Conservation (phyloP, 2,888 invertebrate species). For the Apodemia duryi region DNA sequence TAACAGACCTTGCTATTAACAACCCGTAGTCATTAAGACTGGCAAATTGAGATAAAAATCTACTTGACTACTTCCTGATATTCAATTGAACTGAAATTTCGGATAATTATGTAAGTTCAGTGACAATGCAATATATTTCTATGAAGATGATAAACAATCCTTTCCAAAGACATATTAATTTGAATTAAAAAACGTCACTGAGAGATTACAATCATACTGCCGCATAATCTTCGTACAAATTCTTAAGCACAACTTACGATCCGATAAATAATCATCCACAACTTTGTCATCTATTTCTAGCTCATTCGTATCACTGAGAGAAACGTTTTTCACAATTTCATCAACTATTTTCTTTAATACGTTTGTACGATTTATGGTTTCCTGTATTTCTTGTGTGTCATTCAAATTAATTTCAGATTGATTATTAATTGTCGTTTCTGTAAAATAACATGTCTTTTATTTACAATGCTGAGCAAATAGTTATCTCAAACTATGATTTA, state of each 20-base stretch:
- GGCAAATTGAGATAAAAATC: too few relatives aligned
- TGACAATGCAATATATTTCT: too few relatives aligned
- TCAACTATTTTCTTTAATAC: slow-evolving; percentile 18
- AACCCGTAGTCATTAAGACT: too few relatives aligned
- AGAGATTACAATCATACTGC: not conserved
- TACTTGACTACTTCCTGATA: too few relatives aligned
- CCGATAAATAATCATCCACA: slow-evolving; percentile 50
- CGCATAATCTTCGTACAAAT: not conserved
- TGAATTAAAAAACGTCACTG: not conserved
- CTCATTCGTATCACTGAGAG: slow-evolving; percentile 21
- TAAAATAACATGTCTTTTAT: not conserved
- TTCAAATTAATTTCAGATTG: slow-evolving; percentile 8
- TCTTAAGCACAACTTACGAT: slow-evolving; percentile 51
- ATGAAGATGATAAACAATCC: too few relatives aligned
- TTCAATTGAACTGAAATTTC: too few relatives aligned
- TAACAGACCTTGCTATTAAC: too few relatives aligned
- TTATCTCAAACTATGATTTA: not conserved
- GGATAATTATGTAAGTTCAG: too few relatives aligned
- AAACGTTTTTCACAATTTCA: slow-evolving; percentile 21
- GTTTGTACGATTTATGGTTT: slow-evolving; percentile 14
- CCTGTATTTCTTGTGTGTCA: not conserved
- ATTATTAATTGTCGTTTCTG: not conserved
- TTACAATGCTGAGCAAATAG: not conserved
- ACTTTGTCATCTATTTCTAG: slow-evolving; percentile 31
- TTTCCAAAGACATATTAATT: not conserved